Evolutionary conservation across 2,113 vertebrate species (phyloP).

Genomic region (Platanista minor): DNA sequence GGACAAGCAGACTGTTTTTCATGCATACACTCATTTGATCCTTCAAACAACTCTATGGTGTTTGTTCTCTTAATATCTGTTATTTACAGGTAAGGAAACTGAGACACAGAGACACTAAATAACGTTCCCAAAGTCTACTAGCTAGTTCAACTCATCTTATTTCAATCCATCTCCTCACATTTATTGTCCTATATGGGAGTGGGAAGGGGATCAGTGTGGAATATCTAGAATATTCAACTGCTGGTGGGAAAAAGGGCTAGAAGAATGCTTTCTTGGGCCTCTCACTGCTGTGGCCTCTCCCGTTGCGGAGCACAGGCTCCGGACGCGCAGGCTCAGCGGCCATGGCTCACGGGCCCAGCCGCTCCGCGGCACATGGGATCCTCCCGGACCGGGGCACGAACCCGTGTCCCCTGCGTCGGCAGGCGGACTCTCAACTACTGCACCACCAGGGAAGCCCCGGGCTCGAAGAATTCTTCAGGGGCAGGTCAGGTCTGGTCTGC

Average conservation of each 20-base stretch:
- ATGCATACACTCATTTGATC: not conserved
- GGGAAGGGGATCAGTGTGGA: not conserved
- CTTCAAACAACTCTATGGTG: not conserved
- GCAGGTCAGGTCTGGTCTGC: no score
- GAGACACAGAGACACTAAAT: not conserved
- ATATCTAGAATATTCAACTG: not conserved
- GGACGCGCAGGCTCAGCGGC: no score
- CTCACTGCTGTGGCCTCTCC: no score
- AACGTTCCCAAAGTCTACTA: not conserved
- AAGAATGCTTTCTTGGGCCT: no score
- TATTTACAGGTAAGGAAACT: not conserved
- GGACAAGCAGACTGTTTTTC: not conserved
- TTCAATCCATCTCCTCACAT: not conserved
- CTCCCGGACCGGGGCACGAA: no score
- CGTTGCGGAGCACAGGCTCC: no score
- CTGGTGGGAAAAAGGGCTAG: not conserved
- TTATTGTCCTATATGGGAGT: not conserved
- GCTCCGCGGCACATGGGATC: no score
- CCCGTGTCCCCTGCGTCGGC: no score
- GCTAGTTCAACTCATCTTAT: not conserved
- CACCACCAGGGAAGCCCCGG: no score
- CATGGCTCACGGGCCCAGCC: no score
- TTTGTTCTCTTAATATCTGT: not conserved
- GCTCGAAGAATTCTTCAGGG: not conserved
- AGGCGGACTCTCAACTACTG: no score